Base-by-base conservation (phyloP, 2,888 invertebrate species). In the Archaeoteleia sp. region DNA sequence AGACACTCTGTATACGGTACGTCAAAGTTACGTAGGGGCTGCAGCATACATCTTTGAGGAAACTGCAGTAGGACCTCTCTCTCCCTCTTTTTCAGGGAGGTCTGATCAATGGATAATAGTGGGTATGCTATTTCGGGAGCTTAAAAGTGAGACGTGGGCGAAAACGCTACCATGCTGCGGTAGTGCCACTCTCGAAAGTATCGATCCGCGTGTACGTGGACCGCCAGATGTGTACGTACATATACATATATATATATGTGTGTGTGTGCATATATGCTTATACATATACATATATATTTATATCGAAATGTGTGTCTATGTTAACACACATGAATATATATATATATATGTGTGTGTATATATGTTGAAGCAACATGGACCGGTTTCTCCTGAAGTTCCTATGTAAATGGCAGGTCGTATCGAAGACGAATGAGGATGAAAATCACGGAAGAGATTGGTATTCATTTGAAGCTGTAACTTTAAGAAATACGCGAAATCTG, bases 91-190 rank as follows among this genome's bases (percentile, higher is more conserved):
- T n/a, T 35, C 37, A 20, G 23, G 40, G 45, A 48, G 35, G 25
- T 23, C 46, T 61, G 67, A 49, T 62, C 62, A 67, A 67, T 62
- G 62, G 42, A 58, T 57, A 62, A 67, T 35, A 39, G 43, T 42
- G 43, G 42, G 53, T 29, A 48, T 17, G 54, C 57, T 67, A 67
- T 58, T 67, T 62, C 58, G 53, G 61, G 48, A 58, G 67, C 58
- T 67, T 67, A 62, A 67, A 67, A 67, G 58, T 67, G 53, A 62
- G 67, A 67, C 54, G 53, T 58, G 53, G 62, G 67, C 54, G 57
- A 67, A 67, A 67, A 43, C 57, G 67, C 62, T 57, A 42, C 57
- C 57, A 46, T 27, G 40, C 60, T 55, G 67, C 55, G 58, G 58
- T 48, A 62, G 62, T 58, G 30, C 58, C 67, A 54, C 67, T 62